These are phyloP conservation scores for Spodoptera littoralis DNA, from an alignment of 2,888 invertebrate species.

Conservation along the genomic window DNA sequence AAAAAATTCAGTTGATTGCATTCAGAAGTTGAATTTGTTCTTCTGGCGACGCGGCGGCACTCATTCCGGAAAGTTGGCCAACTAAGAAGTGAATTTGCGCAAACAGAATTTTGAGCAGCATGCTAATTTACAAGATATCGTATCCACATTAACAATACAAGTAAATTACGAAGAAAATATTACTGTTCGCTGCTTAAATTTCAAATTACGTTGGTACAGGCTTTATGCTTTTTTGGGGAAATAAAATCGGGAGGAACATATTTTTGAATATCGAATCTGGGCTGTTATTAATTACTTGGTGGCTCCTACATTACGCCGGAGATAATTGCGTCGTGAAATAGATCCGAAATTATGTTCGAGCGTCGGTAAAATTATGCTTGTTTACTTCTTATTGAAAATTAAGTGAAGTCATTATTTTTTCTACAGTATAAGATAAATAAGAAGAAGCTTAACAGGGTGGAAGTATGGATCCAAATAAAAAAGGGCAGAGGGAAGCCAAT, in stretches of 20 bases:
- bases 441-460: too few relatives aligned
- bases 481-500: too few relatives aligned
- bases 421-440: too few relatives aligned
- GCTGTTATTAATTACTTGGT: slow-evolving; percentile 11
- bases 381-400: background rate
- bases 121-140: slow-evolving; percentile 62
- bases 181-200: slow-evolving; percentile 29
- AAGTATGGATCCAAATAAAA: too few relatives aligned
- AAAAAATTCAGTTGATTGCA: slow-evolving; percentile 65
- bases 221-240: background rate
- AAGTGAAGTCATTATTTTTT: too few relatives aligned
- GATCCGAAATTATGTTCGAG: slow-evolving; percentile 7
- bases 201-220: slow-evolving; percentile 17
- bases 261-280: slow-evolving; percentile 16
- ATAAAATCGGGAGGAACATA: slow-evolving; percentile 5
- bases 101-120: slow-evolving; percentile 66
- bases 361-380: slow-evolving; percentile 8
- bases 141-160: slow-evolving; percentile 54
- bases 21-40: slow-evolving; percentile 65
- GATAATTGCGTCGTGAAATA: slow-evolving; percentile 25
- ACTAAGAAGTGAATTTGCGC: slow-evolving; percentile 57
- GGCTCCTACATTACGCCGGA: slow-evolving; percentile 13
- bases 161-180: slow-evolving; percentile 50
- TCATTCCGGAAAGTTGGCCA: slow-evolving; percentile 59
- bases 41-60: slow-evolving; percentile 55